Percentiles rank a stretch among this genome's conserved stretches.
Evolutionary conservation across 2,888 invertebrate species (phyloP).

Genomic region (Drosophila histrio): DNA sequence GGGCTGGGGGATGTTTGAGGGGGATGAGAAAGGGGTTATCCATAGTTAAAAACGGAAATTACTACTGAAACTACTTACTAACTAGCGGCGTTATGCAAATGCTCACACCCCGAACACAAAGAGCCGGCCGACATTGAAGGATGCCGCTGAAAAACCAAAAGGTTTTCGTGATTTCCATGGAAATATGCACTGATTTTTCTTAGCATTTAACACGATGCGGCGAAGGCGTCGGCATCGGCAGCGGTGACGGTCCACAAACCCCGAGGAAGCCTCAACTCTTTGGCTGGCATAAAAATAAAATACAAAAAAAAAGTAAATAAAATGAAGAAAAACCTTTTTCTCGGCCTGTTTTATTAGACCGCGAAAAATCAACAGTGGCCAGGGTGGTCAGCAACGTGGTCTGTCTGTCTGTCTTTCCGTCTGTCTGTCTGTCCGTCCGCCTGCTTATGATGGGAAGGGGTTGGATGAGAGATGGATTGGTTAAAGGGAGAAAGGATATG

Average conservation of each 20-base stretch:
- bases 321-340: slow-evolving; percentile 23
- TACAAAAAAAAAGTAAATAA: not conserved
- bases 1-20: not conserved
- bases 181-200: slow-evolving; percentile 63
- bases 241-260: slow-evolving; percentile 7
- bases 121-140: slow-evolving; percentile 1
- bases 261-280: slow-evolving; percentile 61
- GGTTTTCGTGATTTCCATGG: slow-evolving; percentile 65
- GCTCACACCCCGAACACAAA: slow-evolving; percentile 60
- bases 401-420: not conserved
- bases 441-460: not conserved
- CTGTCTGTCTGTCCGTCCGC: not conserved
- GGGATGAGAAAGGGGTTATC: not conserved
- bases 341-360: slow-evolving; percentile 70
- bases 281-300: slow-evolving; percentile 35
- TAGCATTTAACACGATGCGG: slow-evolving; percentile 50
- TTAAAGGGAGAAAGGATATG: slow-evolving; percentile 33
- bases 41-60: slow-evolving; percentile 1
- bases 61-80: not conserved
- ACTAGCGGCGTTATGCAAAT: slow-evolving; percentile 64
- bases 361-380: slow-evolving; percentile 77
- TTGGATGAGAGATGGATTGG: not conserved
- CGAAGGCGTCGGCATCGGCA: slow-evolving; percentile 4
- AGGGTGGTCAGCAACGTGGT: slow-evolving; percentile 58
- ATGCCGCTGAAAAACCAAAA: slow-evolving; percentile 50